These are phyloP conservation scores for Pseudobourletiella spinata DNA, from an alignment of 1,140 invertebrate species.

Conservation along the genomic window DNA sequence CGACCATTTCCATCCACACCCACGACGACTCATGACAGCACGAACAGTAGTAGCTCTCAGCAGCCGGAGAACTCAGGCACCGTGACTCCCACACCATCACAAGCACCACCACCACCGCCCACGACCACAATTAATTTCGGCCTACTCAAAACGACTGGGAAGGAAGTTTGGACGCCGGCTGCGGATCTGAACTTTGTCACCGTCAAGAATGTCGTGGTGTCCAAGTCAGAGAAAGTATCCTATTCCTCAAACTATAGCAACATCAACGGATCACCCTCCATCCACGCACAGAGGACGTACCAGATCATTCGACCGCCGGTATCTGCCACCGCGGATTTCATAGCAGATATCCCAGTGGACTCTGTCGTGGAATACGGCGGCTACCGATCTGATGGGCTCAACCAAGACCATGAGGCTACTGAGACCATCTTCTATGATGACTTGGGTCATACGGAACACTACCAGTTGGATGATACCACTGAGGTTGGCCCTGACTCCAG, in stretches of 20 bases:
- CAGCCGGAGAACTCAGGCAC: background rate
- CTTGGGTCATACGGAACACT: background rate
- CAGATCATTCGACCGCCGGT: background rate
- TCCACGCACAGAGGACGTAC: background rate
- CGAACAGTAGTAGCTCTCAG: background rate
- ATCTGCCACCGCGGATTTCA: background rate
- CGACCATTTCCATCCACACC: background rate
- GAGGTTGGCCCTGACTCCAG: background rate
- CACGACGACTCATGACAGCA: no score
- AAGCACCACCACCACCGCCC: background rate
- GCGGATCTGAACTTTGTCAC: slow-evolving; percentile 1
- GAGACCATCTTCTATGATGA: slow-evolving; percentile 2
- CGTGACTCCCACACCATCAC: background rate
- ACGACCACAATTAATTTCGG: background rate
- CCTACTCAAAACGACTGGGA: background rate
- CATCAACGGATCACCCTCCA: background rate
- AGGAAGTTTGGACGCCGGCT: background rate
- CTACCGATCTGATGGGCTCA: background rate
- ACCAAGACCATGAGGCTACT: background rate
- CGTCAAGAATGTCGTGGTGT: slow-evolving; percentile 1
- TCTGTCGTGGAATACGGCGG: background rate
- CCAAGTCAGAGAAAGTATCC: slow-evolving; percentile 7
- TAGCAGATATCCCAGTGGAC: background rate
- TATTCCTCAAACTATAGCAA: slow-evolving; percentile 9
- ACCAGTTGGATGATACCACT: background rate